Evolutionary conservation across 2,797 vertebrate species (phyloP).

Genomic region (Melanotaenia parkinsoni): DNA sequence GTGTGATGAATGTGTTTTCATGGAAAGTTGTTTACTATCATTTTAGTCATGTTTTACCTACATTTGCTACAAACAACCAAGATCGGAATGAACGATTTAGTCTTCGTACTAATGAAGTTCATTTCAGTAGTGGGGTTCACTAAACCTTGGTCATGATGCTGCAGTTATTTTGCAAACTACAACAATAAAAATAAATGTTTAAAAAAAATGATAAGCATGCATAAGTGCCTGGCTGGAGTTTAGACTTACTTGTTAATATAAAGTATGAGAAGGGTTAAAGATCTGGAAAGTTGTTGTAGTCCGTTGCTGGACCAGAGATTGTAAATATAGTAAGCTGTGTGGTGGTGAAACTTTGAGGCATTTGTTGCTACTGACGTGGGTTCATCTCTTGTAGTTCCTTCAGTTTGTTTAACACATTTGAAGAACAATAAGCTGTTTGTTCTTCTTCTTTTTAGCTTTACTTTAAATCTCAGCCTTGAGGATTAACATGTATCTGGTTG

Average conservation of each 20-base stretch:
- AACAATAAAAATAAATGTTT: background rate
- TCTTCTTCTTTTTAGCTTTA: background rate
- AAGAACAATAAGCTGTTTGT: background rate
- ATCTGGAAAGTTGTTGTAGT: background rate
- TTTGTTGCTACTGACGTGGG: background rate
- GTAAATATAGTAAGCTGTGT: background rate
- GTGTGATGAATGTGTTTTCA: background rate
- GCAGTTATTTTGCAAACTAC: background rate
- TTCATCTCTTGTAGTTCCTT: background rate
- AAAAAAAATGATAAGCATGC: background rate
- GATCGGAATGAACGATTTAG: too few relatives aligned
- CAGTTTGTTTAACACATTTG: background rate
- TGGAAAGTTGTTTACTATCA: background rate
- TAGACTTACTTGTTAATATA: background rate
- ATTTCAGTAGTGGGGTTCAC: background rate
- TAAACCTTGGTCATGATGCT: background rate
- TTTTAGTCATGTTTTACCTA: background rate
- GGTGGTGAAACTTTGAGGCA: background rate
- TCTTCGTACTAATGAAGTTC: background rate
- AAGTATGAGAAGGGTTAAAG: background rate
- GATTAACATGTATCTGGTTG: conserved; percentile 36
- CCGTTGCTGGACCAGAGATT: background rate
- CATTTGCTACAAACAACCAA: background rate
- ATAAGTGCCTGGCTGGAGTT: background rate
- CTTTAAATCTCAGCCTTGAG: conserved; percentile 16